Base-by-base conservation (phyloP, 2,888 invertebrate genomes). In the Drosophila formosana region DNA sequence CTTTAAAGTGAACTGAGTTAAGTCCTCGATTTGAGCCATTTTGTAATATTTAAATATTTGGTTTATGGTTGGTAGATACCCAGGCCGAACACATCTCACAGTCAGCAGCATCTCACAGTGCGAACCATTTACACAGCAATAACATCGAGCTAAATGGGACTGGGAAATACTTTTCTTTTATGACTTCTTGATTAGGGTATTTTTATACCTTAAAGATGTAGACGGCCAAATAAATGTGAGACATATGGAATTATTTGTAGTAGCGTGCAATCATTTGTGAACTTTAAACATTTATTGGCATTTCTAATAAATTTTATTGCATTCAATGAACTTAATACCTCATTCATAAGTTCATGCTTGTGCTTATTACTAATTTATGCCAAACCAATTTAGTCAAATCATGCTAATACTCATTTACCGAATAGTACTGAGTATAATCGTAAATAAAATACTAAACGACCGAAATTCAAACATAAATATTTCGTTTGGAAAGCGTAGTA, bases 391-490 rank as follows among this genome's bases (percentile, higher is more conserved):
- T n/a, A 37, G 37, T 37, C 11, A 47, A 47, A 34, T 13, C 18
- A 47, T 34, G 28, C 30, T 34, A 41, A 34, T 64, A 25, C 1
- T 8, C 18, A 58, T 72, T 77, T 70, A 60, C 64, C 62, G 66
- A 58, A 77, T 62, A 53, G 51, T 57, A 62, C 13, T 23, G 13
- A 30, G 11, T n/a, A 61, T 56, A 18, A 7, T 49, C 52, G 65
- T 71, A 72, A 64, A 67, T 63, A 66, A 61, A 73, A 69, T 50
- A 65, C 25, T 23, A 43, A 66, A 52, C 45, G 70, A 63, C 34
- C 28, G 18, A 58, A 75, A 68, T 43, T 66, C 53, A 66, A 78
- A 58, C 64, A 62, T 51, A 73, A 65, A 71, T 67, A 70, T 75
- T 50, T 30, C 26, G 55, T 37, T 50, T 51, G 23, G 4, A 23